Evolutionary conservation across 2,888 invertebrate species (phyloP), one percentile per base, ranked within the genome.

Genomic region (Morinoia aosen): DNA sequence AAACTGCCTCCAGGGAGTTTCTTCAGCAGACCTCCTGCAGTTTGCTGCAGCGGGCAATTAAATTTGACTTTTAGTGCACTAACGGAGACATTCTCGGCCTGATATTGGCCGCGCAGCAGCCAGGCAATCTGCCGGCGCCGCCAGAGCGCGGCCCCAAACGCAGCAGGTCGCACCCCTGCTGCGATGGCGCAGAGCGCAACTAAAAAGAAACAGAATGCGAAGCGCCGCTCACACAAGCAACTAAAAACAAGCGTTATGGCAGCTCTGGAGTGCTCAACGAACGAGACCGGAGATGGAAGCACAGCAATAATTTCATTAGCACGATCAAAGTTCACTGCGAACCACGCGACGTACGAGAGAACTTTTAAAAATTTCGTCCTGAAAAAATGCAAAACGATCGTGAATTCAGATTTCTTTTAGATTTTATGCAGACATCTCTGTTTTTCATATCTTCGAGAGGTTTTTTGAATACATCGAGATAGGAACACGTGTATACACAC

Each of bases 261-360:
- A 76, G 76, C 76, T 76, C 25, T 76, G 76, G 76, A 76, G 76
- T 76, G 76, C 76, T 76, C 76, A 76, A 76, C 76, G 76, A 76
- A 76, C 76, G 76, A 76, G 76, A 76, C 76, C 76, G 33, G 76
- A 76, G 76, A 76, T 76, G 76, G 76, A 76, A 76, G 76, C 93
- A 58, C 93, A 57, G 58, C 57, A 93, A 58, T 93, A 57, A 93
- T 93, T 39, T 93, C 58, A 93, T 40, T 58, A n/a, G 57, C 93
- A 57, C n/a, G n/a, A 57, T 93, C 93, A 58, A 58, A 58, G 58
- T 48, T 48, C 48, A 58, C 40, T 33, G 48, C 93, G 93, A 58
- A 48, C 58, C 48, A 33, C 4, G 93, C 93, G 93, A 93, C 93
- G 48, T 48, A 93, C 57, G 93, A 93, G 93, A 76, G 25, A 76